These are phyloP conservation scores for Melanargia galathea DNA, from an alignment of 2,888 invertebrate genomes.

Conservation along the genomic window DNA sequence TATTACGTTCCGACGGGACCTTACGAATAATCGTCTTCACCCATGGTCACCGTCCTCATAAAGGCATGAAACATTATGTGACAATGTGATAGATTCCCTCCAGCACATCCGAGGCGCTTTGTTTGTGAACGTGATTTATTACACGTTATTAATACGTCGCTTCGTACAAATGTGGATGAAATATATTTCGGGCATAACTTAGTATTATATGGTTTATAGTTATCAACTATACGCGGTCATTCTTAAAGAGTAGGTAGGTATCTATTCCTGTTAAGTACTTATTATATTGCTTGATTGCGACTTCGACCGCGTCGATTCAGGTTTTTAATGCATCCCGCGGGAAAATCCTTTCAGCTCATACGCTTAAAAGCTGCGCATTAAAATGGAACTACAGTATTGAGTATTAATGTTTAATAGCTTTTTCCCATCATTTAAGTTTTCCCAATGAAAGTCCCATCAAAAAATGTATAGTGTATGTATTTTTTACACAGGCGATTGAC, in stretches of 20 bases:
- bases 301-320: no score
- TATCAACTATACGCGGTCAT: not conserved
- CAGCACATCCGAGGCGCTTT: conserved; percentile 45
- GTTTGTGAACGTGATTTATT: conserved; percentile 44
- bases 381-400: no score
- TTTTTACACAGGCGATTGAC: no score
- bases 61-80: conserved; percentile 53
- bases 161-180: conserved; percentile 31
- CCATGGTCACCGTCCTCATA: conserved; percentile 38
- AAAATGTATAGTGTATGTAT: no score
- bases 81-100: conserved; percentile 70
- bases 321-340: no score
- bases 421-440: no score
- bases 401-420: no score
- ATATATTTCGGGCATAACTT: conserved; percentile 26
- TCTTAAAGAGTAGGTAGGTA: not conserved
- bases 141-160: conserved; percentile 50
- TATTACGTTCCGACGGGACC: no score
- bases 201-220: conserved; percentile 25
- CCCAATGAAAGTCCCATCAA: no score
- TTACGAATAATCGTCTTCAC: not conserved
- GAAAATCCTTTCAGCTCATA: no score
- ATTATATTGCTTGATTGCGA: not conserved
- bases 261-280: conserved; percentile 3
- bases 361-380: no score